Evolutionary conservation across 1,140 invertebrate species (phyloP), one percentile per base, ranked within the genome.

Genomic region (Melitaea cinxia): DNA sequence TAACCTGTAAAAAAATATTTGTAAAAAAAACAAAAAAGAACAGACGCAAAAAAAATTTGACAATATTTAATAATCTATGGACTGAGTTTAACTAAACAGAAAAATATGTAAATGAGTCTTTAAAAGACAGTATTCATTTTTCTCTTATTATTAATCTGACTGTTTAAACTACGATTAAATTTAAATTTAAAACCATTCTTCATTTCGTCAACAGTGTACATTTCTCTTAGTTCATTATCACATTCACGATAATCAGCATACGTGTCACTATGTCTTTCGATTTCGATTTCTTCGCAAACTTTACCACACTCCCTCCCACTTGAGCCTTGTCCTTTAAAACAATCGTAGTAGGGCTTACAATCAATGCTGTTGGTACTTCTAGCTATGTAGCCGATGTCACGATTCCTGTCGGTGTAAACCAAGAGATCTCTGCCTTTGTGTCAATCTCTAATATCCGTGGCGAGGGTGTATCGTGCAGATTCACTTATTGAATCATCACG

Each of bases 401-500:
- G 75, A 30, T 80, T 77, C 24, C 78, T 71, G 57, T 86, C 78
- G 17, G 70, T 68, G 69, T 73, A 67, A n/a, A 76, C 68, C 35
- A 78, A 67, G 28, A 83, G 72, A 53, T 81, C 77, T 56, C 82
- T 83, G 60, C 73, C 74, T 66, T 79, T 72, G 50, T 80, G 88
- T 90, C 88, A 90, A 83, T 90, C 88, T 72, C 77, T 82, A 6
- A 80, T 74, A n/a, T 91, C 91, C 0, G 88, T 85, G 0, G 85
- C 78, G 6, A 88, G 55, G 17, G 88, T 91, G 66, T 91, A 89
- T 28, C 89, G 80, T 9, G 83, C 82, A 0, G 86, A 86, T 62
- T 92, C 91, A 42, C 89, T 91, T 52, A 92, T 78, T 0, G 89
- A 87, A 49, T 91, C 88, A 7, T 91, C 85, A 10, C 88, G 59